A percentile compares a stretch with the other conserved stretches of the same genome.
These are phyloP conservation scores for Eulemur albifrons DNA, from an alignment of 2,797 vertebrate genomes.

Conservation along the genomic window DNA sequence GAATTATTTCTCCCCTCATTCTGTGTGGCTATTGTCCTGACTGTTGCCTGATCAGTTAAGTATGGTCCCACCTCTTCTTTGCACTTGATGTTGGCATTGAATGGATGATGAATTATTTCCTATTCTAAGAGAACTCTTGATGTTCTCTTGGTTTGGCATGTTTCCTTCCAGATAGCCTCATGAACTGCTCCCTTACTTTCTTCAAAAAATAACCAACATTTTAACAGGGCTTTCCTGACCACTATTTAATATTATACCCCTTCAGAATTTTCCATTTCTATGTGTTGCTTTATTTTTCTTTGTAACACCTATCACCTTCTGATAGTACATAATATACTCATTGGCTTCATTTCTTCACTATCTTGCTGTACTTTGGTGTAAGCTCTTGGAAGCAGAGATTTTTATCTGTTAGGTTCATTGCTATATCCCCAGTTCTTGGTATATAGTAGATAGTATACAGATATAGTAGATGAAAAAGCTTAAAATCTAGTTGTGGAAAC, in stretches of 20 bases:
- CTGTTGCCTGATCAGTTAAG: background rate
- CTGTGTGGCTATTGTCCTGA: background rate
- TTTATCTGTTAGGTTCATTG: background rate
- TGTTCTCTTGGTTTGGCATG: background rate
- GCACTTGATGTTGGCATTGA: background rate
- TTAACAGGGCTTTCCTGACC: background rate
- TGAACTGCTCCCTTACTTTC: background rate
- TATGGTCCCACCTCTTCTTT: background rate
- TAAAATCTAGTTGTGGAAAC: background rate
- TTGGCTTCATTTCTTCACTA: background rate
- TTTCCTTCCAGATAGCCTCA: background rate
- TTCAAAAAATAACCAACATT: background rate
- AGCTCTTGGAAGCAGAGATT: background rate
- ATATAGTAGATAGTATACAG: background rate
- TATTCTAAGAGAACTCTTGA: background rate
- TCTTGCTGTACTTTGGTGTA: background rate
- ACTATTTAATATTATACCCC: background rate
- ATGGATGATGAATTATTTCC: no score
- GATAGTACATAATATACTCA: background rate
- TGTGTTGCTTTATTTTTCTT: background rate
- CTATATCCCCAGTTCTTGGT: background rate
- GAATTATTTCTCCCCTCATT: background rate
- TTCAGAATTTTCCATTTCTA: background rate
- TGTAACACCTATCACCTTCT: background rate
- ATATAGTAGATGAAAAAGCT: background rate